Percentiles rank a stretch among this genome's conserved stretches.
Evolutionary conservation across 2,113 vertebrate genomes (phyloP).

Genomic region (Alectura lathami): DNA sequence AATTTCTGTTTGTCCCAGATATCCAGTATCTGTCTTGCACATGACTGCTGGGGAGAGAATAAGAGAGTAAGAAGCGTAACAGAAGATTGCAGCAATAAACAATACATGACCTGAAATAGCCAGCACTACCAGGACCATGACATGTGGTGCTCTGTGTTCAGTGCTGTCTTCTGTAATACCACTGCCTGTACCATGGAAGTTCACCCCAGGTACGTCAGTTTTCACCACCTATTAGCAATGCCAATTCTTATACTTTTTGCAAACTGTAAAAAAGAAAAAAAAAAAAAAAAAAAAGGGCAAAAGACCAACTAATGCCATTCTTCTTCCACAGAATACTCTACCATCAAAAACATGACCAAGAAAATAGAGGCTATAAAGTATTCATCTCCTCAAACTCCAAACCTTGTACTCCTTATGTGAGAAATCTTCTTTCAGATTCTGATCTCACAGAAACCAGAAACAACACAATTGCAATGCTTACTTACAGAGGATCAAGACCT

Average conservation of each 20-base stretch:
- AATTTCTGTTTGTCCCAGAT: background rate
- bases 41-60: background rate
- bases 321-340: background rate
- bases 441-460: background rate
- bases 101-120: background rate
- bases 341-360: fast-evolving
- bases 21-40: background rate
- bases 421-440: background rate
- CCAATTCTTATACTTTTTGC: background rate
- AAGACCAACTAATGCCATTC: background rate
- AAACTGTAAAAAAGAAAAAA: background rate
- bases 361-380: background rate
- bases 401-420: background rate
- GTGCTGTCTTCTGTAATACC: background rate
- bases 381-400: background rate
- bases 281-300: background rate
- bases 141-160: constrained; percentile 9
- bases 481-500: background rate
- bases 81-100: background rate
- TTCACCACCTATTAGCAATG: constrained; percentile 41
- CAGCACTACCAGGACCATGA: background rate
- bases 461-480: background rate
- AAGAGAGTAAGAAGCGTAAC: background rate
- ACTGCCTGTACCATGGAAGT: background rate
- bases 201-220: constrained; percentile 18